Evolutionary conservation across 2,113 vertebrate species (phyloP).

Genomic region (Microcebus lehilahytsara): DNA sequence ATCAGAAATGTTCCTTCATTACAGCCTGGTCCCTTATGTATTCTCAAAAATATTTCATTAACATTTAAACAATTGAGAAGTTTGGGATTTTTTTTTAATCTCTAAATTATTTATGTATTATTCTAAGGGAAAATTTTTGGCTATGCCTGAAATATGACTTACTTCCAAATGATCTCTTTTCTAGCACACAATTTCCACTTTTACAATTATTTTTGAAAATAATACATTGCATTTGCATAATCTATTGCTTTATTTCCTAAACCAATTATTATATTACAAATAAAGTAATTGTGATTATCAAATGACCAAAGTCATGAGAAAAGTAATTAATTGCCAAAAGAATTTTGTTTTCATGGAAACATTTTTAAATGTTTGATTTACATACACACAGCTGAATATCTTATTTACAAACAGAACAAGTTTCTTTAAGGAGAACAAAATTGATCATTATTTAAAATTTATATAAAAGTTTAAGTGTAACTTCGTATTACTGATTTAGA

Average conservation of each 20-base stretch:
- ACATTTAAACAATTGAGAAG: neutral
- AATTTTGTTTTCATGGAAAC: conserved; percentile 21
- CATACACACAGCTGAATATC: neutral
- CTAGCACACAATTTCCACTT: neutral
- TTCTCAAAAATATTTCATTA: neutral
- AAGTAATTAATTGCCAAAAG: conserved; percentile 55
- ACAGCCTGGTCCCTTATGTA: neutral
- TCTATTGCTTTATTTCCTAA: conserved; percentile 33
- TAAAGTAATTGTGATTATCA: conserved; percentile 43
- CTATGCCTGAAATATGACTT: neutral
- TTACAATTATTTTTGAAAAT: conserved; percentile 51
- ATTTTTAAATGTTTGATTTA: conserved; percentile 32
- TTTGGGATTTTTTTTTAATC: neutral
- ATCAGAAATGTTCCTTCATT: neutral
- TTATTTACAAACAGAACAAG: neutral
- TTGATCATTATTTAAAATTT: neutral
- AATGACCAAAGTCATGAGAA: conserved; percentile 40
- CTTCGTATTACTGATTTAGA: conserved; percentile 15
- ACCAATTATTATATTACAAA: conserved; percentile 8
- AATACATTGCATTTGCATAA: conserved; percentile 40
- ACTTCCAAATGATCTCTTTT: neutral
- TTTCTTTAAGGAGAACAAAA: neutral
- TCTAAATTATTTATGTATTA: conserved; percentile 19
- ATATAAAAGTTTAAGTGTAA: neutral
- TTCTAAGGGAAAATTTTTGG: conserved; percentile 4